These are phyloP conservation scores for Antechinus stuartii DNA, from an alignment of 2,113 vertebrate species.

Conservation along the genomic window DNA sequence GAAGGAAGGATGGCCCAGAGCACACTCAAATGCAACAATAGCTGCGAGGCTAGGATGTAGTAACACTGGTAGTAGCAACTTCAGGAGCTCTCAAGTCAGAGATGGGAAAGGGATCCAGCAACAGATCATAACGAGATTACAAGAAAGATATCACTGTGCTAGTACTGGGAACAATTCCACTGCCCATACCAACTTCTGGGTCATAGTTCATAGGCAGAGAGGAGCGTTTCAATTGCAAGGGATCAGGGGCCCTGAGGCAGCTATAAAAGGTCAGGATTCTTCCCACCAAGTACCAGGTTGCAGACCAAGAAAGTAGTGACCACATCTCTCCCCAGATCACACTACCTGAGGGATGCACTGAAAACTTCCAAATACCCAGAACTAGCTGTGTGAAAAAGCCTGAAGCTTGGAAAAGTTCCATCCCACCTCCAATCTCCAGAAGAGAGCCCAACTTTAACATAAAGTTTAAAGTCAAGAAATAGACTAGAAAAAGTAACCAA, in stretches of 20 bases:
- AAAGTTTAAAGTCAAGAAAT: not conserved
- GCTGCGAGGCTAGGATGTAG: not conserved
- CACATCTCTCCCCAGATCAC: not conserved
- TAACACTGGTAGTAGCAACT: not conserved
- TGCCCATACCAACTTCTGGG: not conserved
- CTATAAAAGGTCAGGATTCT: not conserved
- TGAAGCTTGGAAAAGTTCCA: not conserved
- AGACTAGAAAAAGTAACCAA: not conserved
- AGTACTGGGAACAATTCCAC: not conserved
- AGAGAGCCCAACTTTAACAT: not conserved
- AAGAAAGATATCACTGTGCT: not conserved
- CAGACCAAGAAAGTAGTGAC: not conserved
- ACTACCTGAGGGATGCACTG: not conserved
- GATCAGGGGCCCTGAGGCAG: not conserved
- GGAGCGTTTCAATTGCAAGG: not conserved
- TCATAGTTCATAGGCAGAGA: not conserved
- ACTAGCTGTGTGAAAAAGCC: not conserved
- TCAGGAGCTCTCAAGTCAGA: not conserved
- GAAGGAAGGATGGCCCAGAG: not conserved
- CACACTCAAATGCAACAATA: too few relatives aligned
- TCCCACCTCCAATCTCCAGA: not conserved
- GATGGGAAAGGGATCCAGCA: not conserved
- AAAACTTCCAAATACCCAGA: not conserved
- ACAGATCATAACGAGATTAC: not conserved
- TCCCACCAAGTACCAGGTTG: not conserved